These are phyloP conservation scores for Orius laevigatus DNA, from an alignment of 1,140 invertebrate genomes.

Conservation along the genomic window DNA sequence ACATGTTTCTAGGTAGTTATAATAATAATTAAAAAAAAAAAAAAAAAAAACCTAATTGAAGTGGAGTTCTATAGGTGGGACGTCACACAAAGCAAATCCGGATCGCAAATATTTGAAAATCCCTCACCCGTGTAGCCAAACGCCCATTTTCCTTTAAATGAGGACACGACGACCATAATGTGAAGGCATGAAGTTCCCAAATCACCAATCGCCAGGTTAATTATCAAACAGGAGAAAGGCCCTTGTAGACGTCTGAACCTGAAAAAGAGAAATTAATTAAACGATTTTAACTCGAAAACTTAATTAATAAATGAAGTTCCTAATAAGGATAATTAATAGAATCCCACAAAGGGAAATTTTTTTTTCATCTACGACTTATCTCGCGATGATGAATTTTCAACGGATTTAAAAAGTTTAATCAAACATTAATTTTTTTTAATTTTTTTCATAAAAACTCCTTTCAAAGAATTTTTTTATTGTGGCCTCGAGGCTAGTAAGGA, in stretches of 20 bases:
- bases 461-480: too few relatives aligned
- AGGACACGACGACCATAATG: constrained; percentile 28
- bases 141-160: constrained; percentile 26
- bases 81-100: too few relatives aligned
- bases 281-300: not conserved
- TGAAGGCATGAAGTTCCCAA: constrained; percentile 26
- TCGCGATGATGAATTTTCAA: not conserved
- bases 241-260: constrained; percentile 26
- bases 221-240: constrained; percentile 27
- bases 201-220: constrained; percentile 28
- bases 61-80: too few relatives aligned
- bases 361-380: not conserved
- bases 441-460: too few relatives aligned
- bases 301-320: too few relatives aligned
- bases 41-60: too few relatives aligned
- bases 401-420: too few relatives aligned
- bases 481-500: too few relatives aligned
- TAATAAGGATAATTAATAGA: not conserved
- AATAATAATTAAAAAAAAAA: too few relatives aligned
- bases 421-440: too few relatives aligned
- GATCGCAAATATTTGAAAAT: too few relatives aligned
- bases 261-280: constrained; percentile 11
- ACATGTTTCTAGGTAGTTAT: too few relatives aligned
- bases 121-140: constrained; percentile 25
- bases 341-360: not conserved